These are phyloP conservation scores for Crotophaga sulcirostris DNA, from an alignment of 2,113 vertebrate species.

Conservation along the genomic window DNA sequence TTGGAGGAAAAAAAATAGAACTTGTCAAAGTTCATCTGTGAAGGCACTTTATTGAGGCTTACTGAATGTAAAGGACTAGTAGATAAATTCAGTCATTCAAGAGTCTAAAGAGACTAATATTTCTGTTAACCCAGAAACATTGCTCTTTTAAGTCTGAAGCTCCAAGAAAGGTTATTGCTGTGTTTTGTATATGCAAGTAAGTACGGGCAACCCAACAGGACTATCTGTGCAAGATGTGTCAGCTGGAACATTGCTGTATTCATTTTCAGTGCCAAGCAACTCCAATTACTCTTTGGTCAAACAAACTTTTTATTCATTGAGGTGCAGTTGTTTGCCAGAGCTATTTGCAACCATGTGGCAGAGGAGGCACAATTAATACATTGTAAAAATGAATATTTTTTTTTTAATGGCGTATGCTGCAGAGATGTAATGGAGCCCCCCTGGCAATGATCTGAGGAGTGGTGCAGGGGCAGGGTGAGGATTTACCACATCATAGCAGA, in stretches of 20 bases:
- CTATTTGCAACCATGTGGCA: conserved; percentile 49
- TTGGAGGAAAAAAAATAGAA: not conserved
- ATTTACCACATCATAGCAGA: conserved; percentile 21
- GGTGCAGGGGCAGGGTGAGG: not conserved
- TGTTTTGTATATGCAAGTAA: not conserved
- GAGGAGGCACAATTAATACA: conserved; percentile 61
- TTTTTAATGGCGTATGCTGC: not conserved
- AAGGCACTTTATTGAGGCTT: not conserved
- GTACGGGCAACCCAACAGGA: not conserved
- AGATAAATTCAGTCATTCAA: not conserved
- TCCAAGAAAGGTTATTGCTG: not conserved
- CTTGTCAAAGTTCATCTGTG: not conserved
- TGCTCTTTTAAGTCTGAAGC: not conserved
- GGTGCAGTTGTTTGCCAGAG: conserved; percentile 60
- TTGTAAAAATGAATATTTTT: conserved; percentile 19
- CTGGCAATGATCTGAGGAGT: conserved; percentile 23
- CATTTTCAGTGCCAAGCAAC: conserved; percentile 30
- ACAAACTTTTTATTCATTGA: conserved; percentile 69
- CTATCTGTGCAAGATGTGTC: conserved; percentile 10
- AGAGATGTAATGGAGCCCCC: not conserved
- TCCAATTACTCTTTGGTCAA: conserved; percentile 56
- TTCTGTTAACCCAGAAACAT: not conserved
- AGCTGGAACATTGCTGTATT: conserved; percentile 32
- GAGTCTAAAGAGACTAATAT: not conserved
- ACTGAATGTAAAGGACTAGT: not conserved